Conservation (phyloP, 1,140 invertebrate genomes). For the Eurosta solidaginis region DNA sequence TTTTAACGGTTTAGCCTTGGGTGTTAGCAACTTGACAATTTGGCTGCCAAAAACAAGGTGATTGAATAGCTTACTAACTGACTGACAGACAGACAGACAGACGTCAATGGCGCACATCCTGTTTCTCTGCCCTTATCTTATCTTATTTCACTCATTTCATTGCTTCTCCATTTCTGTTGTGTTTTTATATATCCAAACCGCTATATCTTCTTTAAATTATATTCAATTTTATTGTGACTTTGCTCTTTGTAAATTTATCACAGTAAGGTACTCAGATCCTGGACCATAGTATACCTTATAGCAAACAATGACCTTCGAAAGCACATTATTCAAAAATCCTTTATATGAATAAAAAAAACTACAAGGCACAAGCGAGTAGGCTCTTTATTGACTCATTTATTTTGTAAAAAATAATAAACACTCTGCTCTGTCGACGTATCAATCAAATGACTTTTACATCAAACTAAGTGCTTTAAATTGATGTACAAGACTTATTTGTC, state of each 20-base stretch:
- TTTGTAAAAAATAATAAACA: background rate
- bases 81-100: background rate
- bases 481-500: constrained; percentile 6
- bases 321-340: no score
- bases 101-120: background rate
- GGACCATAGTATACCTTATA: no score
- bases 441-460: background rate
- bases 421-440: background rate
- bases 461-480: constrained; percentile 23
- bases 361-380: no score
- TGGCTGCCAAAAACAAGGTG: background rate
- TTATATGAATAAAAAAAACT: no score
- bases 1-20: constrained; percentile 7
- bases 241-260: background rate
- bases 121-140: background rate
- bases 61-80: background rate
- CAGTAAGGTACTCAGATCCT: no score
- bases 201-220: background rate
- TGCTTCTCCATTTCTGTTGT: background rate
- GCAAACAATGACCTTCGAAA: no score
- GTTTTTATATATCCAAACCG: background rate
- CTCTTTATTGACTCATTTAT: constrained; percentile 6
- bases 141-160: background rate
- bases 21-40: background rate
- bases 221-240: constrained; percentile 20